Conservation (phyloP, 2,888 invertebrate genomes). For the Sinotaia quadrata region DNA sequence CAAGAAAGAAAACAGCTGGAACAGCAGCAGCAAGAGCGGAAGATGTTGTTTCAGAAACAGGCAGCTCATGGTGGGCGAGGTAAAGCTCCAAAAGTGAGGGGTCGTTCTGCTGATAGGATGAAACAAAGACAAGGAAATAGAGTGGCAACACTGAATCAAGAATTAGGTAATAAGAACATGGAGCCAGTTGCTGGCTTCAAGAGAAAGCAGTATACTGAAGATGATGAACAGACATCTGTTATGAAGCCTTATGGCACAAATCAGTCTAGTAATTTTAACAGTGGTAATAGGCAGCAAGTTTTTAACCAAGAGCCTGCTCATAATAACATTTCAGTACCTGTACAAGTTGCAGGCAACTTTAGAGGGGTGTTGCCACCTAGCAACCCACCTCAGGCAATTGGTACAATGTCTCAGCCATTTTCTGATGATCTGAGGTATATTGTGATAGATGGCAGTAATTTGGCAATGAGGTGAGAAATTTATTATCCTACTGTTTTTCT, state of each 20-base stretch:
- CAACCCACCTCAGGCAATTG: neutral
- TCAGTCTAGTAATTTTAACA: neutral
- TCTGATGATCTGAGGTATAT: conserved; percentile 77
- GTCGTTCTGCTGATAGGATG: neutral
- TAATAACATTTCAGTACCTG: too few species aligned
- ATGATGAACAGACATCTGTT: neutral
- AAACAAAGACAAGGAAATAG: too few species aligned
- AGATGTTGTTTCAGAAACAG: neutral
- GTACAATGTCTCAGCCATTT: neutral
- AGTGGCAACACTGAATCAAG: too few species aligned
- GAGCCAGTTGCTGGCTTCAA: too few species aligned
- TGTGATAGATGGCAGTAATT: conserved; percentile 88
- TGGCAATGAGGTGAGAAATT: conserved; percentile 85
- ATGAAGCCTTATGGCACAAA: neutral
- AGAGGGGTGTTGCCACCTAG: too few species aligned
- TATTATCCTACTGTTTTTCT: too few species aligned
- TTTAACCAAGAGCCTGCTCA: too few species aligned
- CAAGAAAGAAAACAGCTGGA: neutral
- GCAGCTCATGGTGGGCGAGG: neutral
- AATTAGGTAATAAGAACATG: too few species aligned
- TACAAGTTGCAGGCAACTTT: too few species aligned
- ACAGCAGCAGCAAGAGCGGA: neutral
- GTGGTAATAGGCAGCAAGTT: neutral
- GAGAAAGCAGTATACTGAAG: neutral
- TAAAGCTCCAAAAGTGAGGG: neutral